Conservation (phyloP, 2,888 invertebrate genomes). For the Peribatodes rhomboidaria region DNA sequence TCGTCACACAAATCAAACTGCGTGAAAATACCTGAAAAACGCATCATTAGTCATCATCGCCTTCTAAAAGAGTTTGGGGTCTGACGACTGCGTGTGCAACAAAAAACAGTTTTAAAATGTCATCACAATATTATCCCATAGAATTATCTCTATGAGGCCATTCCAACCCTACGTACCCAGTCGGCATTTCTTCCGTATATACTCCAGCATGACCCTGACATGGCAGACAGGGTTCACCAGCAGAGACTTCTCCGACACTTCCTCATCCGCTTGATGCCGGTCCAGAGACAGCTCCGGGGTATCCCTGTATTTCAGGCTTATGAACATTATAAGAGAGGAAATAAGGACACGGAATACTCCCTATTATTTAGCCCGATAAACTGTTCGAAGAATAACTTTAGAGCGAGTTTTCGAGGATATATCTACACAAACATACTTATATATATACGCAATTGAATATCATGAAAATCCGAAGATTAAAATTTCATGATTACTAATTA, state of each 20-base stretch:
- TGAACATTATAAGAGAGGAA: conserved; percentile 63
- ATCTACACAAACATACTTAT: neutral
- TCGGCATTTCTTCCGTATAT: conserved; percentile 73
- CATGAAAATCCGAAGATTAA: too few species aligned
- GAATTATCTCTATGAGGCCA: neutral
- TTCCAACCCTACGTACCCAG: conserved; percentile 52
- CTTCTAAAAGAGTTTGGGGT: too few species aligned
- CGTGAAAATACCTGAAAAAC: conserved; percentile 52
- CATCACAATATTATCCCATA: too few species aligned
- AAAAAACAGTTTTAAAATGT: too few species aligned
- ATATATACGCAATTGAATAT: too few species aligned
- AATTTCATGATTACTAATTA: too few species aligned
- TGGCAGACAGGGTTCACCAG: conserved; percentile 76
- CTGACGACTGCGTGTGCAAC: too few species aligned
- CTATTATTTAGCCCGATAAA: too few species aligned
- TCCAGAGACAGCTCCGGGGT: conserved; percentile 59
- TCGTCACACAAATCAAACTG: conserved; percentile 75
- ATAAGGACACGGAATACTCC: too few species aligned
- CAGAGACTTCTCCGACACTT: conserved; percentile 68
- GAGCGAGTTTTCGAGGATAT: neutral
- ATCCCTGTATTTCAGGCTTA: conserved; percentile 70
- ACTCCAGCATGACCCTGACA: conserved; percentile 76
- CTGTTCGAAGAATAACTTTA: neutral
- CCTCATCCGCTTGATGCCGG: conserved; percentile 40
- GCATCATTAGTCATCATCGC: neutral